phyloP scores from a whole-genome alignment of 1,140 invertebrate species.

The Ruditapes philippinarum region DNA sequence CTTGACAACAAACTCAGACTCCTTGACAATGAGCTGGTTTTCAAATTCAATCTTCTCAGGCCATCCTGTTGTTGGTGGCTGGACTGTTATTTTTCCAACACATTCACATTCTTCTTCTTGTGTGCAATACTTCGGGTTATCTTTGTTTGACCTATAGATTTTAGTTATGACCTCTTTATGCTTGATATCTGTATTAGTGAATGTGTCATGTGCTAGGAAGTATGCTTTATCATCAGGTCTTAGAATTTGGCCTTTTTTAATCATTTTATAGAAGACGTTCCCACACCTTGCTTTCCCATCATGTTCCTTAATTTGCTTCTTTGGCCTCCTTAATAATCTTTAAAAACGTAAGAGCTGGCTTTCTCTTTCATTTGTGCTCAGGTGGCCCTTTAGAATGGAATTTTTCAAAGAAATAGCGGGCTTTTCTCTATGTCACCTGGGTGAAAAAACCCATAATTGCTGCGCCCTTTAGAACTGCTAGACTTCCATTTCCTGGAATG shows the following conservation, averaged over 20 bases:
- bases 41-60: not conserved
- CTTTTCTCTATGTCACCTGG: too few relatives aligned
- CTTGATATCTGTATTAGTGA: not conserved
- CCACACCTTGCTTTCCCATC: constrained; percentile 10
- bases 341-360: too few relatives aligned
- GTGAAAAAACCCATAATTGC: not conserved
- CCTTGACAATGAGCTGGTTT: not conserved
- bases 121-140: constrained; percentile 24
- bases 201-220: not conserved
- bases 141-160: not conserved
- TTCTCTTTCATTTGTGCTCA: too few relatives aligned
- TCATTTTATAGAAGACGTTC: constrained; percentile 27
- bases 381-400: too few relatives aligned
- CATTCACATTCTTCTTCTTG: not conserved
- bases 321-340: too few relatives aligned
- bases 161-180: not conserved
- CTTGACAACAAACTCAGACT: constrained; percentile 11
- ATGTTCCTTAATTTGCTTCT: too few relatives aligned
- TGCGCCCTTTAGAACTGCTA: not conserved
- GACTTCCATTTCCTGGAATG: not conserved
- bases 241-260: not conserved
- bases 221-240: not conserved
- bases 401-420: too few relatives aligned
- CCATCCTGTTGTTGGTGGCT: not conserved
- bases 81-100: not conserved